Percentiles rank a stretch among this genome's conserved stretches.
These are phyloP conservation scores for Plumapathes pennacea DNA, from an alignment of 92 coral and sea anemone species.

Conservation along the genomic window DNA sequence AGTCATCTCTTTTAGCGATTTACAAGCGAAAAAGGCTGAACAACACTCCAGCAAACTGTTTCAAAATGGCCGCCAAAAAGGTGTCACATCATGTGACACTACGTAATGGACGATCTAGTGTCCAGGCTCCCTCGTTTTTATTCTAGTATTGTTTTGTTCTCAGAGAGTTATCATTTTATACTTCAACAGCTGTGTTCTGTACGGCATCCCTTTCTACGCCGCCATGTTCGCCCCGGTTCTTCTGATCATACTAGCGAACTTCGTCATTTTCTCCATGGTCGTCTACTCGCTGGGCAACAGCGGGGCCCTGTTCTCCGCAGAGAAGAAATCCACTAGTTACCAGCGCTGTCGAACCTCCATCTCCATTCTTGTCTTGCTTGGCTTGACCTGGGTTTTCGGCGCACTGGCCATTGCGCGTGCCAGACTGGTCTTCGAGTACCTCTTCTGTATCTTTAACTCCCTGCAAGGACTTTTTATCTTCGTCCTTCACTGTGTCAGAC, in stretches of 20 bases:
- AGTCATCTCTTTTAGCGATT: too few species aligned
- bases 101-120: too few species aligned
- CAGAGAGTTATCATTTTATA: too few species aligned
- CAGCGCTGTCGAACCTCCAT: constrained; percentile 73
- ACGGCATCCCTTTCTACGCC: constrained; percentile 54
- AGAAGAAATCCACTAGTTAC: constrained; percentile 63
- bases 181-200: constrained; percentile 63
- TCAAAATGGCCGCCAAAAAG: constrained; percentile 19
- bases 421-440: constrained; percentile 75
- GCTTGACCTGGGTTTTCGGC: constrained; percentile 92
- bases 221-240: constrained; percentile 73
- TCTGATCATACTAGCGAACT: constrained; percentile 44
- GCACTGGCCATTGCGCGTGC: constrained; percentile 78
- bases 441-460: constrained; percentile 93
- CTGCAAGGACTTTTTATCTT: constrained; percentile 91
- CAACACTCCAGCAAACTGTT: background rate
- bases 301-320: constrained; percentile 74
- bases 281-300: constrained; percentile 54
- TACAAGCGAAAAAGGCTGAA: too few species aligned
- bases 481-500: constrained; percentile 82
- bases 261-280: constrained; percentile 61
- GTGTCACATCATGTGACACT: too few species aligned
- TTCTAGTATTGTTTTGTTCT: too few species aligned
- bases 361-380: constrained; percentile 76
- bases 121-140: too few species aligned